Evolutionary conservation across 37 sponge, comb jelly and placozoan species (phyloP), one percentile per base, ranked within the genome.

Genomic region (Axinella damicornis): DNA sequence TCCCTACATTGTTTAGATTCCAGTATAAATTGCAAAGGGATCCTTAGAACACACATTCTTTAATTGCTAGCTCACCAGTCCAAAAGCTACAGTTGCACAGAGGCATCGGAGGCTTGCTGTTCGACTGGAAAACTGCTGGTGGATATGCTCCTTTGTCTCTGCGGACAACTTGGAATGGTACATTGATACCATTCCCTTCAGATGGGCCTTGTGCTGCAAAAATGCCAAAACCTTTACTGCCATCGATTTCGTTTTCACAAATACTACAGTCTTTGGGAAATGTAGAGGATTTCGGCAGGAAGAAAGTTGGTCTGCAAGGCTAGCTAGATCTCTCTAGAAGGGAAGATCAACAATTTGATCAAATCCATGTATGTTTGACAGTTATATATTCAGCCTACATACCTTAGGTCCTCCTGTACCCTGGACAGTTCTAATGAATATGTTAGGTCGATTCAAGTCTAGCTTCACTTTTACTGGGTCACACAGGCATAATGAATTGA

Each of bases 61-160:
- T 12, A 46, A 46, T 46, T 12, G 46, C 9, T 4, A 46, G n/a
- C 46, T 46, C 25, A 61, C 62, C 62, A 61, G n/a, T 61, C 62
- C 62, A 61, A 61, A 61, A 27, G 62, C 62, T 14, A 61, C 62
- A 61, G 62, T 61, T 61, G 62, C 62, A 22, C n/a, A 22, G 25
- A 61, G 62, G 12, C 62, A 61, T 14, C 62, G 62, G 14, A 61
- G 62, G n/a, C 25, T 22, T 61, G 62, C 4, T 61, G 62, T 61
- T 14, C 5, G 25, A 5, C 4, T 14, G 62, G 62, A 61, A 61
- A 25, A 27, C 62, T 14, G 62, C 2, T 25, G 25, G n/a, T 61
- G 46, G 46, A 61, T 61, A 5, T 27, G n/a, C 14, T 27, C n/a
- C 62, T 61, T 61, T 22, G 62, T 61, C 25, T 61, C 25, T 22